Conservation (phyloP, 1,140 invertebrate genomes). For the Lordiphosa stackelbergi region DNA sequence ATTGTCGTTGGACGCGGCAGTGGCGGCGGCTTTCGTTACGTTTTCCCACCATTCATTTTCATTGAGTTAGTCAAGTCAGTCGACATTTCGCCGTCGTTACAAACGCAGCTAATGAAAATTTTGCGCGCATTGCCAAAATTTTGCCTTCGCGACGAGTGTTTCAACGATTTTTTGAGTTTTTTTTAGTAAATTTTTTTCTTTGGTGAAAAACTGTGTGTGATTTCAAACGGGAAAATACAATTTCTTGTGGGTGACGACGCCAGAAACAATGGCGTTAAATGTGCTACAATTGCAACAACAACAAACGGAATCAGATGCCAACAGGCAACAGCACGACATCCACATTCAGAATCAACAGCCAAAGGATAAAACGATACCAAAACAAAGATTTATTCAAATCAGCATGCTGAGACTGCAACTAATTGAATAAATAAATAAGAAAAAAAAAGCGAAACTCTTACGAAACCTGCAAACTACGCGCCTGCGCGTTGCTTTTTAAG, state of each 20-base stretch:
- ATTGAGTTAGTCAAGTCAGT: constrained; percentile 20
- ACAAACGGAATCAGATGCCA: not conserved
- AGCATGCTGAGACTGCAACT: too few species aligned
- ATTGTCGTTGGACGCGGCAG: constrained; percentile 6
- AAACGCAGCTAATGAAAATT: constrained; percentile 21
- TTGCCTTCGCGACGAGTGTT: constrained; percentile 19
- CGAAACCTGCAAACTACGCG: constrained; percentile 1
- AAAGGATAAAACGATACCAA: not conserved
- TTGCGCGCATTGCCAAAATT: constrained; percentile 19
- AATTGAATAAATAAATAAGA: constrained; percentile 2
- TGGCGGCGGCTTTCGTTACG: constrained; percentile 3
- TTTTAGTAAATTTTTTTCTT: constrained; percentile 7
- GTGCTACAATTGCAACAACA: constrained; percentile 26
- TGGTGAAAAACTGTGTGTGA: constrained; percentile 16
- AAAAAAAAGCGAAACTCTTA: constrained; percentile 6
- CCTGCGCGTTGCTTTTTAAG: constrained; percentile 24
- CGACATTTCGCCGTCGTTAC: constrained; percentile 28
- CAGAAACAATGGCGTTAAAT: constrained; percentile 60
- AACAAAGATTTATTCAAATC: not conserved
- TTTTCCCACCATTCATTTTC: constrained; percentile 29
- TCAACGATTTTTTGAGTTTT: constrained; percentile 19
- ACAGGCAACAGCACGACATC: not conserved
- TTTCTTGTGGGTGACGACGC: too few species aligned
- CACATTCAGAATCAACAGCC: constrained; percentile 4
- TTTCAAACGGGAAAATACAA: constrained; percentile 10